Evolutionary conservation across 2,113 vertebrate species (phyloP).

Genomic region (Hystrix cristata): DNA sequence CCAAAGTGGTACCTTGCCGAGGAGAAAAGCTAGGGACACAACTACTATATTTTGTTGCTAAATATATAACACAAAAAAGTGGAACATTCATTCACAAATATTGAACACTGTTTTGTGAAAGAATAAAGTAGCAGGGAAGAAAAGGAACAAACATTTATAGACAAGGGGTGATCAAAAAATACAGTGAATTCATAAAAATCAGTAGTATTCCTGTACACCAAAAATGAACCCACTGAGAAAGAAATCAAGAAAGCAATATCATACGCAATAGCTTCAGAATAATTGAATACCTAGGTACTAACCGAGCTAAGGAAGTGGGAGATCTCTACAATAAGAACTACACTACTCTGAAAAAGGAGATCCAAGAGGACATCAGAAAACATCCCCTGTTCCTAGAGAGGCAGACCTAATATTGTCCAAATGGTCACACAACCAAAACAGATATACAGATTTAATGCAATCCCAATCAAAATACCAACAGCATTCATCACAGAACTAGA

Average conservation of each 20-base stretch:
- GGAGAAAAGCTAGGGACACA: not conserved
- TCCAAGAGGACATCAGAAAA: not conserved
- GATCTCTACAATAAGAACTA: not conserved
- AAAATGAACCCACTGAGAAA: not conserved
- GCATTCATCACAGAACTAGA: not conserved
- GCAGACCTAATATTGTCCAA: not conserved
- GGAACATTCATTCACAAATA: not conserved
- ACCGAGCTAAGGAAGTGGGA: not conserved
- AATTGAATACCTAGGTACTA: not conserved
- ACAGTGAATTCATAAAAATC: not conserved
- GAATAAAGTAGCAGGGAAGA: not conserved
- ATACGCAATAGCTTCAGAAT: not conserved
- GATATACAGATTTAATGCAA: not conserved
- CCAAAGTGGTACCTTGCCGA: not conserved
- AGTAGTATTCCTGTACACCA: not conserved
- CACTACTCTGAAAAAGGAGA: not conserved
- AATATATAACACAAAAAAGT: not conserved
- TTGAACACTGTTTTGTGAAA: not conserved
- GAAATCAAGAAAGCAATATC: not conserved
- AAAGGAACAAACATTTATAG: rapidly evolving
- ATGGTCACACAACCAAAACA: not conserved
- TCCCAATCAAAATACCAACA: not conserved
- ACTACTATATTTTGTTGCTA: not conserved
- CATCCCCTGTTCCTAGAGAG: not conserved
- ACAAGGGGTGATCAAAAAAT: not conserved